Percentiles rank a stretch among this genome's conserved stretches.
These are phyloP conservation scores for Drymonia ruficornis DNA, from an alignment of 2,888 invertebrate genomes.

Conservation along the genomic window DNA sequence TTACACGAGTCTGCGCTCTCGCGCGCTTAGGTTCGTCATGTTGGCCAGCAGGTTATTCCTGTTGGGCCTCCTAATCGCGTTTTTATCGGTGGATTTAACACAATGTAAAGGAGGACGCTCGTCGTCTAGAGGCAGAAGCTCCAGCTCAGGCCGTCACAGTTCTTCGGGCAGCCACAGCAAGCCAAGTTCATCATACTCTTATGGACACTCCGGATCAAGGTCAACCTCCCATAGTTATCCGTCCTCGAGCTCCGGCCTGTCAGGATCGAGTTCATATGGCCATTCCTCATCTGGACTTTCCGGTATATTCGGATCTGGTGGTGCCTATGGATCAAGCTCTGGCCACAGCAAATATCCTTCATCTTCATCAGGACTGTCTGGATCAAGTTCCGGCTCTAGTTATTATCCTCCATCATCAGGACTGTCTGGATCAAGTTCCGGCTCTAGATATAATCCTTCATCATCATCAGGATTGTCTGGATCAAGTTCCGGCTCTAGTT, in stretches of 20 bases:
- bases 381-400: slow-evolving; percentile 27
- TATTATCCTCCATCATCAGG: slow-evolving; percentile 22
- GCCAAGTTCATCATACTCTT: slow-evolving; percentile 24
- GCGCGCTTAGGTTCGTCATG: slow-evolving; percentile 34
- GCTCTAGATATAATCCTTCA: slow-evolving; percentile 21
- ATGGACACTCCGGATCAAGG: slow-evolving; percentile 25
- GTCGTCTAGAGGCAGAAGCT: slow-evolving; percentile 32
- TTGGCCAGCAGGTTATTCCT: slow-evolving; percentile 65
- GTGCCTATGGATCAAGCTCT: slow-evolving; percentile 17
- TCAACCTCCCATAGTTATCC: slow-evolving; percentile 26
- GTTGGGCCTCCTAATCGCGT: slow-evolving; percentile 62
- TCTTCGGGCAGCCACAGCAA: slow-evolving; percentile 20
- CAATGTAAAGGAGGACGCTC: slow-evolving; percentile 43
- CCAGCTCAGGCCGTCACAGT: slow-evolving; percentile 32
- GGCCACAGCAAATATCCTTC: slow-evolving; percentile 23
- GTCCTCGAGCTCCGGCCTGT: slow-evolving; percentile 15
- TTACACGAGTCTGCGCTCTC: slow-evolving; percentile 40
- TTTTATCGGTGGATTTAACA: slow-evolving; percentile 47
- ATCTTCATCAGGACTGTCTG: slow-evolving; percentile 14
- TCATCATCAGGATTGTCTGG: slow-evolving; percentile 22
- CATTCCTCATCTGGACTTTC: too few relatives aligned
- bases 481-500: slow-evolving; percentile 26
- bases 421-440: slow-evolving; percentile 16
- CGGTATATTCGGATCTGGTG: slow-evolving; percentile 3
- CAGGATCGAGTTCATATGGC: slow-evolving; percentile 14